Percentiles rank a stretch among this genome's conserved stretches.
Conservation (phyloP, 2,888 invertebrate genomes). For the Nomada hirtipes region DNA sequence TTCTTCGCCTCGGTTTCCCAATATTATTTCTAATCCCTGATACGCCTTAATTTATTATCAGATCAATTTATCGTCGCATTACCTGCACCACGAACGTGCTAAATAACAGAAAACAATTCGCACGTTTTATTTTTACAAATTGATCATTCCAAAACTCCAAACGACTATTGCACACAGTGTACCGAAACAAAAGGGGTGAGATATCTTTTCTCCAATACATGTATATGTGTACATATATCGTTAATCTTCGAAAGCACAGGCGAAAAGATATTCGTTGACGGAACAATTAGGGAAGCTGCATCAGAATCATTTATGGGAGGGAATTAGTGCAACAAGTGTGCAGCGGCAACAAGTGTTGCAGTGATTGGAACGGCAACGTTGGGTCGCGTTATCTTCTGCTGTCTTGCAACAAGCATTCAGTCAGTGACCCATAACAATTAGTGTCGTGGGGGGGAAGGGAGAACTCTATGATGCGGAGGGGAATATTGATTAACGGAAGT, state of each 20-base stretch:
- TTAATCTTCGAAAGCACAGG: neutral
- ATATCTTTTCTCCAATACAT: no score
- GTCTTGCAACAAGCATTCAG: conserved; percentile 73
- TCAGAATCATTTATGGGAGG: conserved; percentile 6
- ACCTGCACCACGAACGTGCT: no score
- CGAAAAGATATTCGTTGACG: neutral
- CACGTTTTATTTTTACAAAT: no score
- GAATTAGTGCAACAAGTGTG: conserved; percentile 58
- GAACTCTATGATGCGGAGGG: conserved; percentile 68
- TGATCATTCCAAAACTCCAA: no score
- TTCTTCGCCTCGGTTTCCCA: no score
- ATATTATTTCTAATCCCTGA: no score
- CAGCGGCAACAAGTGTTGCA: conserved; percentile 55
- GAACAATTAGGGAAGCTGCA: conserved; percentile 31
- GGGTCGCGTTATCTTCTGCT: conserved; percentile 72
- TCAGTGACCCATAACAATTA: conserved; percentile 83
- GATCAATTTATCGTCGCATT: no score
- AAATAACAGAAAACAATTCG: no score
- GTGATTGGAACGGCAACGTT: conserved; percentile 65
- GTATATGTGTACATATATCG: no score
- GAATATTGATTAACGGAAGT: conserved; percentile 80
- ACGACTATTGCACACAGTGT: no score
- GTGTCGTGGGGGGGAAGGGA: conserved; percentile 67
- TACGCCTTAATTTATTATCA: no score
- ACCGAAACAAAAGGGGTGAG: no score